Evolutionary conservation across 2,888 invertebrate species (phyloP).

Genomic region (Deilephila porcellus): DNA sequence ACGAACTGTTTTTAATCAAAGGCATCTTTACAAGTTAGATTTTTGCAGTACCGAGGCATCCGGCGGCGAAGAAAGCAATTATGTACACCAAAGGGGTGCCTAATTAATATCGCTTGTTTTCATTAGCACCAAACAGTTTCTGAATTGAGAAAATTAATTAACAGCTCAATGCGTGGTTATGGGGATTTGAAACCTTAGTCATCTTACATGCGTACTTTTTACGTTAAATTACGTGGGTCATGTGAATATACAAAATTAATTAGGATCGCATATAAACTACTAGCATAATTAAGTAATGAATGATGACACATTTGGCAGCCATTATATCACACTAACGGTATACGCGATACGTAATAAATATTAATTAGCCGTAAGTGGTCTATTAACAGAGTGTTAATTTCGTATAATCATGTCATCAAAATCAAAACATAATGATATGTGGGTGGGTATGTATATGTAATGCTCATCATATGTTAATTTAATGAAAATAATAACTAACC

Average conservation of each 20-base stretch:
- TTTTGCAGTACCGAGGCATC: constrained; percentile 44
- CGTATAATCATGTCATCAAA: constrained; percentile 12
- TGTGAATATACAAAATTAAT: constrained; percentile 42
- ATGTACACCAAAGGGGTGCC: constrained; percentile 52
- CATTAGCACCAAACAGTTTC: constrained; percentile 53
- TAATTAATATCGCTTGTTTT: constrained; percentile 56
- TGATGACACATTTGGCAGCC: constrained; percentile 17
- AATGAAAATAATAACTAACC: neutral
- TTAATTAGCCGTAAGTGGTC: constrained; percentile 25
- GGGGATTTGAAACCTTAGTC: constrained; percentile 2
- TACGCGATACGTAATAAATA: constrained; percentile 1
- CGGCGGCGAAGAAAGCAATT: constrained; percentile 51
- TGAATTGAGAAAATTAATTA: constrained; percentile 33
- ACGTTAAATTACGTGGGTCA: neutral
- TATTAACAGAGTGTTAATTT: constrained; percentile 23
- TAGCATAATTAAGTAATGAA: constrained; percentile 17
- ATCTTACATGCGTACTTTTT: neutral
- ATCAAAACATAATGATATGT: constrained; percentile 5
- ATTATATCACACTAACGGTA: constrained; percentile 11
- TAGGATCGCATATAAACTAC: constrained; percentile 36
- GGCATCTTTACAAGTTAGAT: constrained; percentile 25
- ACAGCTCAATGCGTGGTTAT: neutral
- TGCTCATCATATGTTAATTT: neutral
- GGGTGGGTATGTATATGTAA: neutral
- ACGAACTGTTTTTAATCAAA: constrained; percentile 24